Conservation (phyloP, 2,113 vertebrate species). For the Oncorhynchus tshawytscha region DNA sequence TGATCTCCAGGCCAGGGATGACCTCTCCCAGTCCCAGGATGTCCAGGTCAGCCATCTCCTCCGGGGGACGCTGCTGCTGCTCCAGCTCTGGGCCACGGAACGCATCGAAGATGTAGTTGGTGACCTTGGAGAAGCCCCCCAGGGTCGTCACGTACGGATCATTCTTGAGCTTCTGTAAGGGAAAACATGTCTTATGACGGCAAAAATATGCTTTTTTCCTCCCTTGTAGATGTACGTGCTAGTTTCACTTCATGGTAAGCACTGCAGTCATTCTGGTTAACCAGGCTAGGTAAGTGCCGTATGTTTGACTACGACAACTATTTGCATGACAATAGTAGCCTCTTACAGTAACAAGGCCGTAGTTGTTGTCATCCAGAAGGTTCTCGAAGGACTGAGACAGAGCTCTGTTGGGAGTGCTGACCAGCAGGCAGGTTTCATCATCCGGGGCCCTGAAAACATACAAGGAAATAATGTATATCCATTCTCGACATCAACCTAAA, state of each 20-base stretch:
- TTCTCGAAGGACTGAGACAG: conserved; percentile 97
- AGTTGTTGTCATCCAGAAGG: conserved; percentile 90
- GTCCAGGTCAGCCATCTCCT: conserved; percentile 89
- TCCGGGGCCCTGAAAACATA: conserved; percentile 74
- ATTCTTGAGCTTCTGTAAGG: conserved; percentile 85
- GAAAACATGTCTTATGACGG: background rate
- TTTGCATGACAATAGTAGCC: background rate
- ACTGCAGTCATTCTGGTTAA: too few species aligned
- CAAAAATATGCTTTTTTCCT: background rate
- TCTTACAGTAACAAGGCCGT: conserved; percentile 71
- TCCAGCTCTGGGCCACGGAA: conserved; percentile 84
- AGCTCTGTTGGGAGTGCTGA: conserved; percentile 84
- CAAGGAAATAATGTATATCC: background rate
- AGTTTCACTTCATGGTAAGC: too few species aligned
- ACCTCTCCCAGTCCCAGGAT: conserved; percentile 94
- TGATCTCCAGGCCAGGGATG: conserved; percentile 93
- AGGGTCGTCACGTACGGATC: conserved; percentile 91
- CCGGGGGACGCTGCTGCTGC: conserved; percentile 82
- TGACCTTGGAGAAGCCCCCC: conserved; percentile 94
- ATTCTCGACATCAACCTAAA: background rate
- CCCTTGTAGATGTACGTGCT: too few species aligned
- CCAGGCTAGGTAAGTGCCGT: too few species aligned
- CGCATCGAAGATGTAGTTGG: conserved; percentile 91
- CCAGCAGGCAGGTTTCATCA: conserved; percentile 80
- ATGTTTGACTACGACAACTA: too few species aligned